Base-by-base conservation (phyloP, 2,888 invertebrate species). In the Dolomedes plantarius region DNA sequence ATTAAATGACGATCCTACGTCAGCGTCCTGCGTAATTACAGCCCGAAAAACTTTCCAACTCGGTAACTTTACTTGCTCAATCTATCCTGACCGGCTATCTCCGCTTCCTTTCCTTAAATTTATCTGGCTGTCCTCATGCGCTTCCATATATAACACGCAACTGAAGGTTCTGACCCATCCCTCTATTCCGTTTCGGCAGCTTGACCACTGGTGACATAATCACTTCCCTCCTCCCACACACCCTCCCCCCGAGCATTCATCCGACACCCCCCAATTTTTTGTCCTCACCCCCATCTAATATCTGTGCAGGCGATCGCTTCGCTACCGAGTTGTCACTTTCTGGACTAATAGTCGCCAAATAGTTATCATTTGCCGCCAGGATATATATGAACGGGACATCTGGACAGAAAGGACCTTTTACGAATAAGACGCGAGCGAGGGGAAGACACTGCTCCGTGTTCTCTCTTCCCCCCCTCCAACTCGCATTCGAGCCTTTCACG, bases 291-390 rank as follows among this genome's bases (percentile, higher is more conserved):
- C 16, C 19, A 23, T 56, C 56, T 23, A 56, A 56, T 56, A 56
- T 56, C 56, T 56, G n/a, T 16, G n/a, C 16, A 9, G 46, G 9
- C 46, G 7, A 46, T 46, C 23, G 56, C 36, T 36, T 36, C 36
- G 6, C 36, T 6, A 56, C 56, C 23, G 32, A 74, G 46, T 29
- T 76, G 75, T 76, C 82, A 83, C 64, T 74, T 50, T 69, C 27
- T 65, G 31, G 50, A 67, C 76, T 72, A 76, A 83, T 83, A 65
- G 67, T 56, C 71, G 28, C 64, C n/a, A 56, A 68, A 76, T 71
- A 76, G 76, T 83, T 83, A 83, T 83, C 82, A 76, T 74, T 75
- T 76, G 71, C 76, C 82, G 36, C 41, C 31, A 27, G 65, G 69
- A 76, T 83, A 76, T 83, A 68, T 72, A 56, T 56, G 56, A 56